phyloP scores from a whole-genome alignment of 1,140 invertebrate genomes.

The Drosophila nebulosa region DNA sequence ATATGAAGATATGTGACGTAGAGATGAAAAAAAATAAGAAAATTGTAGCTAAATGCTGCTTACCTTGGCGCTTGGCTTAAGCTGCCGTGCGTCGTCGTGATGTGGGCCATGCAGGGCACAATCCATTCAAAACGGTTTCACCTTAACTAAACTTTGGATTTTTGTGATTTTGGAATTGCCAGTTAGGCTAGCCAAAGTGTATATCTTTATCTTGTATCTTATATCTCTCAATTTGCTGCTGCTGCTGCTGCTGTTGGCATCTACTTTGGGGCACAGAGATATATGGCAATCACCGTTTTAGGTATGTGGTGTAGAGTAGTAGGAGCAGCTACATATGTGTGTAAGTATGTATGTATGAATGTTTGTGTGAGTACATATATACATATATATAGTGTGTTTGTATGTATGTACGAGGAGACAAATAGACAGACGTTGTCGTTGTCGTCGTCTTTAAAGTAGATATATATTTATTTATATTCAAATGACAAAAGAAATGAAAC shows the following conservation, averaged over 20 bases:
- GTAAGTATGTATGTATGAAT: conserved; percentile 19
- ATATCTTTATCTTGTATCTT: conserved; percentile 7
- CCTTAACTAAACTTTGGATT: conserved; percentile 57
- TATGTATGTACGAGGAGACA: conserved; percentile 51
- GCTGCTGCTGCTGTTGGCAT: too few species aligned
- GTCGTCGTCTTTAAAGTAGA: conserved; percentile 16
- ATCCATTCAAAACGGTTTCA: conserved; percentile 58
- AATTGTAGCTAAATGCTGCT: too few species aligned
- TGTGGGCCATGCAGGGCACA: conserved; percentile 75
- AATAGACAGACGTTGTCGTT: conserved; percentile 53
- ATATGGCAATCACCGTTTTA: conserved; percentile 3
- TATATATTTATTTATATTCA: conserved; percentile 78
- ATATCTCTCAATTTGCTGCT: conserved; percentile 16
- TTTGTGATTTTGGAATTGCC: too few species aligned
- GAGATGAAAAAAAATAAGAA: too few species aligned
- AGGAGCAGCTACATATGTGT: conserved; percentile 6
- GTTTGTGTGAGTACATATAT: too few species aligned
- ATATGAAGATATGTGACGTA: background rate
- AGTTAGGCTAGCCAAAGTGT: conserved; percentile 14
- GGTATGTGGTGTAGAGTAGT: background rate
- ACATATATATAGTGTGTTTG: too few species aligned
- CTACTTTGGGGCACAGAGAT: background rate
- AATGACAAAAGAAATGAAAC: conserved; percentile 77
- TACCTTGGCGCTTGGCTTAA: conserved; percentile 80
- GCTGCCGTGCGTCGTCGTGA: conserved; percentile 78